These are phyloP conservation scores for Caenorhabditis virilis DNA, from an alignment of 2,888 invertebrate genomes.

Conservation along the genomic window DNA sequence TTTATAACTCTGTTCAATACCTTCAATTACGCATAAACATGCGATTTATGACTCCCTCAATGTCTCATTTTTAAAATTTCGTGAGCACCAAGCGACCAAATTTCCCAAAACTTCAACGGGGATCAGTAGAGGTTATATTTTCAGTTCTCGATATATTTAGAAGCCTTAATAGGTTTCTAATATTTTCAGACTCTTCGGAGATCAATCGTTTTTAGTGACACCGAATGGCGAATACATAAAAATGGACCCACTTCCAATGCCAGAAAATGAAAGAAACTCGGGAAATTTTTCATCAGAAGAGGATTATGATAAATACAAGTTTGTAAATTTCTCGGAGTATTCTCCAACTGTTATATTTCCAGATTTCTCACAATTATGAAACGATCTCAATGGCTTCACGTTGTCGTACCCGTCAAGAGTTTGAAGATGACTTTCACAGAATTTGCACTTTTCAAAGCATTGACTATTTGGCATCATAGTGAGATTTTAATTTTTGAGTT, in stretches of 20 bases:
- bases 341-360: too few species aligned
- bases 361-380: slow-evolving; percentile 26
- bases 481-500: slow-evolving; percentile 2
- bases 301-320: slow-evolving; percentile 24
- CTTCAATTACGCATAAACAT: too few species aligned
- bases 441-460: slow-evolving; percentile 28
- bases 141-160: too few species aligned
- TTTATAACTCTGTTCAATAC: too few species aligned
- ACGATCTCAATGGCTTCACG: slow-evolving; percentile 19
- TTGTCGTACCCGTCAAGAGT: slow-evolving; percentile 19
- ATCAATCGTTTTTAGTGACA: slow-evolving; percentile 14
- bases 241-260: slow-evolving; percentile 16
- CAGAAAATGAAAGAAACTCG: slow-evolving; percentile 8
- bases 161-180: neutral
- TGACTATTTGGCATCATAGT: slow-evolving; percentile 39
- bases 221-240: slow-evolving; percentile 22
- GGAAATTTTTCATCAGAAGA: slow-evolving; percentile 24
- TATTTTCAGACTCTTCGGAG: slow-evolving; percentile 21
- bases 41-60: too few species aligned
- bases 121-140: too few species aligned
- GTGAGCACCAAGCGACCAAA: too few species aligned
- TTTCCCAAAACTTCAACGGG: too few species aligned
- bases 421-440: slow-evolving; percentile 27
- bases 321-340: neutral
- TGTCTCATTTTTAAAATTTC: too few species aligned